Evolutionary conservation across 2,888 invertebrate genomes (phyloP).

Genomic region (Rhodophaea formosa): DNA sequence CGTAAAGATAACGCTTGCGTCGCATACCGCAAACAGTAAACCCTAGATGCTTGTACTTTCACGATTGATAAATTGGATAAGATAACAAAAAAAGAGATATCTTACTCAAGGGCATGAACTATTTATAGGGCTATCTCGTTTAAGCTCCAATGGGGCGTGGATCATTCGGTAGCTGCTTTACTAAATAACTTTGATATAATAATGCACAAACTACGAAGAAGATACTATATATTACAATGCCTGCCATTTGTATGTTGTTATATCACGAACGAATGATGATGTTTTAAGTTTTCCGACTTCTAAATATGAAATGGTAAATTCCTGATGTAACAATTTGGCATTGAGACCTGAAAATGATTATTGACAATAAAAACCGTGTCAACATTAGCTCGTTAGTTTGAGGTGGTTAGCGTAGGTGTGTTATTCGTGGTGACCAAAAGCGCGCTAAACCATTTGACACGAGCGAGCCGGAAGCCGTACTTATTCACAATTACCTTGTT

Average conservation of each 20-base stretch:
- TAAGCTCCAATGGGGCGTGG: too few relatives aligned
- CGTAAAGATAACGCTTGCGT: not conserved
- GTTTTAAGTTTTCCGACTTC: not conserved
- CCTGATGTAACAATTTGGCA: slow-evolving; percentile 35
- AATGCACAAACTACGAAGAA: too few relatives aligned
- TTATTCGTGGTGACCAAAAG: slow-evolving; percentile 23
- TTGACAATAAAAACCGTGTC: slow-evolving; percentile 40
- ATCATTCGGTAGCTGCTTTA: too few relatives aligned
- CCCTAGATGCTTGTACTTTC: slow-evolving; percentile 24
- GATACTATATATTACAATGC: too few relatives aligned
- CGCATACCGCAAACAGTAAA: not conserved
- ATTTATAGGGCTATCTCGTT: not conserved
- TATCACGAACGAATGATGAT: too few relatives aligned
- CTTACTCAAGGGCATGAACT: slow-evolving; percentile 3
- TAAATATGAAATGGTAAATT: not conserved
- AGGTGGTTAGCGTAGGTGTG: slow-evolving; percentile 25
- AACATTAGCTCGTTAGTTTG: slow-evolving; percentile 26
- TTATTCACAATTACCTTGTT: slow-evolving; percentile 7
- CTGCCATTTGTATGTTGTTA: too few relatives aligned
- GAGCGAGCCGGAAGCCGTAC: slow-evolving; percentile 21
- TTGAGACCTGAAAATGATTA: slow-evolving; percentile 57
- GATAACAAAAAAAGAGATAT: slow-evolving; percentile 37
- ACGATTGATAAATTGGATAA: slow-evolving; percentile 41
- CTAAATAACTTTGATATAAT: too few relatives aligned
- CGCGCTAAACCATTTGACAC: slow-evolving; percentile 26